Evolutionary conservation across 37 sponge, comb jelly and placozoan species (phyloP).

Genomic region (Aplysina aerophoba): DNA sequence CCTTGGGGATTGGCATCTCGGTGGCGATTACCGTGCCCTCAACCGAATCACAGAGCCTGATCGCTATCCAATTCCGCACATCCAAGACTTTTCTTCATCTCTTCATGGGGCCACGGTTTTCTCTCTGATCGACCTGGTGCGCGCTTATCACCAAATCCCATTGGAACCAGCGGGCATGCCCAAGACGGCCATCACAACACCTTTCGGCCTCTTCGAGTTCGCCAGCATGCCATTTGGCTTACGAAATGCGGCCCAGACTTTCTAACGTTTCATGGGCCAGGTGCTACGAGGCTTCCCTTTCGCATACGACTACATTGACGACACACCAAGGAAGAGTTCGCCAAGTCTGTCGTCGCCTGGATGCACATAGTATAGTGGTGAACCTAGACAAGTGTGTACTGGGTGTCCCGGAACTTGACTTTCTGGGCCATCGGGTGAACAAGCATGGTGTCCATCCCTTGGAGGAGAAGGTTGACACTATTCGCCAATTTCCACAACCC

Average conservation of each 20-base stretch:
- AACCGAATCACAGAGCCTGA: constrained; percentile 61
- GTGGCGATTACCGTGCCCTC: constrained; percentile 75
- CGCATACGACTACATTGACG: constrained; percentile 52
- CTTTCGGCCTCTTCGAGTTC: constrained; percentile 66
- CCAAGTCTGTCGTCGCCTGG: too few relatives aligned
- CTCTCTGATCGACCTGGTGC: constrained; percentile 62
- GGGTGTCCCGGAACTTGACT: constrained; percentile 9
- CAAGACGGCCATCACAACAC: constrained; percentile 59
- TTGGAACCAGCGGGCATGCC: constrained; percentile 52
- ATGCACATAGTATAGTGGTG: constrained; percentile 35
- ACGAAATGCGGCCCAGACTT: constrained; percentile 56
- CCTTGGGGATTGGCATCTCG: constrained; percentile 61
- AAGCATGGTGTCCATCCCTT: constrained; percentile 36
- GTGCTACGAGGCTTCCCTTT: constrained; percentile 44
- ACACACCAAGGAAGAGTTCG: constrained; percentile 37
- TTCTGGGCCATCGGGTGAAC: constrained; percentile 19
- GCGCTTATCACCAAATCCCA: constrained; percentile 55
- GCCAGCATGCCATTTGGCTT: constrained; percentile 52
- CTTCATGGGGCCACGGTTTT: constrained; percentile 60
- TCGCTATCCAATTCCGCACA: constrained; percentile 67
- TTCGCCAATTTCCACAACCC: constrained; percentile 63
- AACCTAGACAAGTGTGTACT: constrained; percentile 53
- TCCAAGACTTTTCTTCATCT: constrained; percentile 54
- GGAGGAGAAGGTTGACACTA: constrained; percentile 41
- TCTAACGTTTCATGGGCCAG: constrained; percentile 52